Evolutionary conservation across 2,888 invertebrate genomes (phyloP).

Genomic region (Spodoptera picta): DNA sequence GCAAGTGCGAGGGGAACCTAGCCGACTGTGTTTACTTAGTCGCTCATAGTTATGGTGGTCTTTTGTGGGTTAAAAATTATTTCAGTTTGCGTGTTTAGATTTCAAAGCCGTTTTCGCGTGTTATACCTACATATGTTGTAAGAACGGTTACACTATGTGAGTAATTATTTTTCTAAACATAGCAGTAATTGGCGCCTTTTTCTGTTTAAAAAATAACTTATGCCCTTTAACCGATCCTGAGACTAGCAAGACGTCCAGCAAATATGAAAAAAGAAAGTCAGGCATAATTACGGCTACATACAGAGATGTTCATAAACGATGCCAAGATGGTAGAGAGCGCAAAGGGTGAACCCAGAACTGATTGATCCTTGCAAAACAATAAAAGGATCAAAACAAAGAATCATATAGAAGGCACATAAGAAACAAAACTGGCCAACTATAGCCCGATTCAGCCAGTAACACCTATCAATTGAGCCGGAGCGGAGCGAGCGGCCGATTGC

Average conservation of each 20-base stretch:
- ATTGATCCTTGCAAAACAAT: slow-evolving; percentile 29
- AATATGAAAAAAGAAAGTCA: slow-evolving; percentile 17
- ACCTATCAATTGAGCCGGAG: slow-evolving; percentile 82
- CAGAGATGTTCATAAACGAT: neutral
- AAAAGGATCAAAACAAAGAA: slow-evolving; percentile 43
- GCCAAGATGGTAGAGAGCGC: slow-evolving; percentile 8
- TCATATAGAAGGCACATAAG: slow-evolving; percentile 45
- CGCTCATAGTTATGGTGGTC: slow-evolving; percentile 41
- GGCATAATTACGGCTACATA: slow-evolving; percentile 18
- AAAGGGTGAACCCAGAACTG: slow-evolving; percentile 28
- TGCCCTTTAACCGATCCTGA: slow-evolving; percentile 23
- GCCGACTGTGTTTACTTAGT: slow-evolving; percentile 63
- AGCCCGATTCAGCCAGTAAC: slow-evolving; percentile 72
- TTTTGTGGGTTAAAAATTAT: slow-evolving; percentile 41
- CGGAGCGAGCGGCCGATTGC: slow-evolving; percentile 81
- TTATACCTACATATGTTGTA: neutral
- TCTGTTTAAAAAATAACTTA: slow-evolving; percentile 20
- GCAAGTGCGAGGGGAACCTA: slow-evolving; percentile 66
- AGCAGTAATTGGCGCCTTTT: slow-evolving; percentile 15
- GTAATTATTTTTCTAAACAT: slow-evolving; percentile 15
- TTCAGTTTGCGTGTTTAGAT: slow-evolving; percentile 17
- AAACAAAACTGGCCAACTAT: slow-evolving; percentile 61
- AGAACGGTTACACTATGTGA: slow-evolving; percentile 6
- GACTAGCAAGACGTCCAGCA: slow-evolving; percentile 1
- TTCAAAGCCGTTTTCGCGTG: slow-evolving; percentile 13